Conservation (phyloP, 2,888 invertebrate species). For the Yponomeuta sedellus region DNA sequence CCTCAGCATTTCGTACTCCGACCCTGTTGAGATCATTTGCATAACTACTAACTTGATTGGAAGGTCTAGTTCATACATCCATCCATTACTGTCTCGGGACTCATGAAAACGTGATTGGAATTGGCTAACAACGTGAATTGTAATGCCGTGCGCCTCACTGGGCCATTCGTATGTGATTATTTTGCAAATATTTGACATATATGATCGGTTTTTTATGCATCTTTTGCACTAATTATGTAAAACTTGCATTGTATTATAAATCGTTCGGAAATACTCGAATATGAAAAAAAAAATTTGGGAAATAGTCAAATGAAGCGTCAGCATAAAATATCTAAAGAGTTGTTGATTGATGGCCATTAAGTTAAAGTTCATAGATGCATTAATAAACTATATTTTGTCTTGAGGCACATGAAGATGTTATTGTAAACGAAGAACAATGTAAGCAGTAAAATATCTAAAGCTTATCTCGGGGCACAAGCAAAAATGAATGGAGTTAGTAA, state of each 20-base stretch:
- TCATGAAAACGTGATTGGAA: not conserved
- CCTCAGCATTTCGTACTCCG: slow-evolving; percentile 70
- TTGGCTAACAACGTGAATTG: not conserved
- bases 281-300: too few species aligned
- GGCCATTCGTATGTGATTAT: too few species aligned
- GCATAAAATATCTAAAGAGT: too few species aligned
- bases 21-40: slow-evolving; percentile 21
- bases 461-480: too few species aligned
- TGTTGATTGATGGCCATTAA: not conserved
- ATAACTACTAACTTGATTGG: not conserved
- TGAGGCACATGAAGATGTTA: not conserved
- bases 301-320: too few species aligned
- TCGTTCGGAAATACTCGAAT: too few species aligned
- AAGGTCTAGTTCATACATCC: slow-evolving; percentile 36
- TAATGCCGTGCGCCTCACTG: not conserved
- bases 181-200: too few species aligned
- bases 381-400: not conserved
- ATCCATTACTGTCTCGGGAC: not conserved
- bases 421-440: not conserved
- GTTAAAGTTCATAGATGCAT: slow-evolving; percentile 36
- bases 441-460: not conserved
- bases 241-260: too few species aligned
- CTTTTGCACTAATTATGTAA: too few species aligned
- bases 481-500: too few species aligned
- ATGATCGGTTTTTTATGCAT: too few species aligned